Base-by-base conservation (phyloP, 2,113 vertebrate genomes). In the Solenodon paradoxus region DNA sequence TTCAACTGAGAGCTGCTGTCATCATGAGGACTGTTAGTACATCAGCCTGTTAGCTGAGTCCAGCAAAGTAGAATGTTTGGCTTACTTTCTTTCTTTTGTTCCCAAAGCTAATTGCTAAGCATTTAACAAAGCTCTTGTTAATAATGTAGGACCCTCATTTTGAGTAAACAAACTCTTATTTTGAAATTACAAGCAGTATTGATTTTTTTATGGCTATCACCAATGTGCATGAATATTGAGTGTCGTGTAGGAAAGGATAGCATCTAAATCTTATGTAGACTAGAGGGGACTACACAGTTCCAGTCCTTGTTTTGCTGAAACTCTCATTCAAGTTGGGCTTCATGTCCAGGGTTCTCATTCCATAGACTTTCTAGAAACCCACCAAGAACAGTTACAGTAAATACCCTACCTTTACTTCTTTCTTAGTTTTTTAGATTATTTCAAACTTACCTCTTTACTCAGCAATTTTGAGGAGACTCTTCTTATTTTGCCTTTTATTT, bases 61-160 rank as follows among this genome's bases (percentile, higher is more conserved):
- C 45, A 64, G 53, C 86, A 77, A 77, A 84, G 78, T 24, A 80
- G 82, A 59, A 51, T 83, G 32, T 92, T 96, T 93, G 87, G 93
- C 93, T 97, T 90, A 80, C 61, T 59, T 90, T 96, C 81, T 74
- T 74, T 86, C 38, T 85, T 84, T 82, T 78, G 75, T 84, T 97
- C 66, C 63, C 69, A 90, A 72, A 81, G 79, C 82, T 87, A 83
- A 89, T 92, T 81, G 53, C 10, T 49, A 42, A 75, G n/a, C 30
- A 61, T 90, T 92, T 93, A 81, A 90, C 35, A 83, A 87, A 96
- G 57, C 17, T 38, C 42, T n/a, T 35, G 8, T 77, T 80, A 64
- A 53, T 87, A 77, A n/a, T 61, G 40, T 47, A 92, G 68, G 22
- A 19, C 15, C 49, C 20, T 88, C 55, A 57, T 81, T n/a, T 85